Evolutionary conservation across 2,797 vertebrate genomes (phyloP).

Genomic region (Limosa lapponica): DNA sequence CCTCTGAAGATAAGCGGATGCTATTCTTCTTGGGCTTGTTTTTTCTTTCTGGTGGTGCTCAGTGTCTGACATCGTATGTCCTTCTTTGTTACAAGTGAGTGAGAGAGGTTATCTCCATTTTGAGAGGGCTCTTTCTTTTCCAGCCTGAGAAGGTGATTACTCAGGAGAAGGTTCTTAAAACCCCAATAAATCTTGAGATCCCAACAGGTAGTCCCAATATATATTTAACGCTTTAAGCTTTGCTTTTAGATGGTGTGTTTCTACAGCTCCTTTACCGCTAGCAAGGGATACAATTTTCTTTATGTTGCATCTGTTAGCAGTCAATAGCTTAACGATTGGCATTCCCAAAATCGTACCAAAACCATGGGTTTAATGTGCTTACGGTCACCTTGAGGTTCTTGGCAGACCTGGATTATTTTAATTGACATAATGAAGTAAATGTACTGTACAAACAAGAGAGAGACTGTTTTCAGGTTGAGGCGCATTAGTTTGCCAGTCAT

Average conservation of each 20-base stretch:
- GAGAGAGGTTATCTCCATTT: not conserved
- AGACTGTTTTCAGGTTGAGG: not conserved
- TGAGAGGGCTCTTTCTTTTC: not conserved
- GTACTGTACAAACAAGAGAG: not conserved
- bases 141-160: not conserved
- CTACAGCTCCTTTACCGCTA: not conserved
- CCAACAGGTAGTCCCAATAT: not conserved
- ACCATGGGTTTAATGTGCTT: not conserved
- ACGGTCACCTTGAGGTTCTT: not conserved
- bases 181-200: not conserved
- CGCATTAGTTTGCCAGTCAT: not conserved
- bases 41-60: not conserved
- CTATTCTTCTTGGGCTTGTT: slow-evolving; percentile 22
- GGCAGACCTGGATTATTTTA: not conserved
- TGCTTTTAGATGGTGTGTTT: not conserved
- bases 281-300: not conserved
- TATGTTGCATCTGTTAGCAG: not conserved
- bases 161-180: slow-evolving; percentile 2
- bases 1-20: not conserved
- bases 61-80: not conserved
- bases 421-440: not conserved
- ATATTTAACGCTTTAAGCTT: not conserved
- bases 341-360: not conserved
- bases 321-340: not conserved
- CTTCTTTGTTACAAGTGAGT: not conserved